Evolutionary conservation across 1,140 invertebrate genomes (phyloP), one percentile per base, ranked within the genome.

Genomic region (Drosophila erecta): DNA sequence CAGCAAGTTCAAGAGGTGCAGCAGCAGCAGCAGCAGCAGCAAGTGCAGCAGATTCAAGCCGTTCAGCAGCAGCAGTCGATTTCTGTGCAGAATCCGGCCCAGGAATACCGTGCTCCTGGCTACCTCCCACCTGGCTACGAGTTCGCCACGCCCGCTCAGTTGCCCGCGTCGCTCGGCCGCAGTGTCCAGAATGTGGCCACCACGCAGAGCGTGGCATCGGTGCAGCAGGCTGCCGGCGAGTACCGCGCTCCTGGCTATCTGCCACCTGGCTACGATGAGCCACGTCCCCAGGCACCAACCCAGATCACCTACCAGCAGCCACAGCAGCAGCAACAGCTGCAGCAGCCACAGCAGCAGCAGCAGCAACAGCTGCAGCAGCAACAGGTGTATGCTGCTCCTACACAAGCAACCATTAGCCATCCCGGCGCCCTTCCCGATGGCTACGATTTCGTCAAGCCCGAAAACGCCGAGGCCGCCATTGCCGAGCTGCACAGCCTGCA

Each of bases 401-500:
- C 72, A 1, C 55, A 60, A 30, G 54, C 72, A 5, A 70, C 73
- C 15, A 37, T 71, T 15, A 51, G 40, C 10, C 62, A 65, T 47
- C 64, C 74, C 20, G 87, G 65, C 1, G 55, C 55, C 3, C 44
- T 90, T 57, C 87, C 87, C 33, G 89, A 89, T 41, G 87, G 87
- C 41, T 90, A 90, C 43, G 87, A 90, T 30, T 90, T 90, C 33
- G 70, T 22, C 22, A 90, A 90, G 24, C 87, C 87, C 4, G 87
- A 89, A 1, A 89, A 86, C 41, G 51, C 73, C 12, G 89, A 90
- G 65, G 87, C 79, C n/a, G 87, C 87, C 17, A 90, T 90, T 62
- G 87, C 87, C 7, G 87, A 90, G 61, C 65, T 90, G n/a, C 87
- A 90, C 51, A 90, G 80, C 24, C 64, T 89, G 50, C 83, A 86